Evolutionary conservation across 2,888 invertebrate species (phyloP).

Genomic region (Caenorhabditis parvicauda): DNA sequence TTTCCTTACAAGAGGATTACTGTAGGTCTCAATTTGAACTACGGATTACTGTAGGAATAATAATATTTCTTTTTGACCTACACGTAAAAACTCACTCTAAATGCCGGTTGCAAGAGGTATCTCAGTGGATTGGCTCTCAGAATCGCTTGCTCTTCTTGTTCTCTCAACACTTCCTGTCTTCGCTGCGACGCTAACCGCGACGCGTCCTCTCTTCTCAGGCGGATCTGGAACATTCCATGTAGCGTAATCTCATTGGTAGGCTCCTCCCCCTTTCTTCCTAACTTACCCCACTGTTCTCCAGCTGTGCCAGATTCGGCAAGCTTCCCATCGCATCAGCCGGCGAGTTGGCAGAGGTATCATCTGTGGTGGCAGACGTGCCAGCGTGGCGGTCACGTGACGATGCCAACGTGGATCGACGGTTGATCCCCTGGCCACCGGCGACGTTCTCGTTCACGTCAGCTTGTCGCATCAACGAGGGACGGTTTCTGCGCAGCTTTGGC

Average conservation of each 20-base stretch:
- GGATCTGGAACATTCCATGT: conserved; percentile 13
- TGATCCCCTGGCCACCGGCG: conserved; percentile 32
- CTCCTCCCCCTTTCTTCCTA: neutral
- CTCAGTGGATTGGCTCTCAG: conserved; percentile 89
- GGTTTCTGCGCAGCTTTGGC: conserved; percentile 48
- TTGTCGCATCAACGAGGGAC: conserved; percentile 59
- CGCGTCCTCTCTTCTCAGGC: conserved; percentile 70
- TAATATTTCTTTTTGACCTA: neutral
- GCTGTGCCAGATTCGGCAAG: conserved; percentile 76
- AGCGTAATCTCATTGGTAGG: neutral
- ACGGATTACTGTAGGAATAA: no score
- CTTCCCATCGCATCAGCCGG: conserved; percentile 72
- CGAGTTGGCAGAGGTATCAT: neutral
- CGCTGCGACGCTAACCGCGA: conserved; percentile 88
- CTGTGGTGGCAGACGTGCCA: conserved; percentile 9
- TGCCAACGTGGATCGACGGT: conserved; percentile 59
- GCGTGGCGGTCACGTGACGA: conserved; percentile 48
- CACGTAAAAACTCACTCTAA: conserved; percentile 75
- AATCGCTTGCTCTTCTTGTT: conserved; percentile 85
- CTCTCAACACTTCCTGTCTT: conserved; percentile 86
- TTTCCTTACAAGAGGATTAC: no score
- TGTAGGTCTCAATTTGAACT: no score
- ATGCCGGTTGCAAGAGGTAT: conserved; percentile 92
- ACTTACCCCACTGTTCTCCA: conserved; percentile 72
- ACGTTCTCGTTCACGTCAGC: conserved; percentile 49